A percentile compares a stretch with the other conserved stretches of the same genome.
Evolutionary conservation across 2,888 invertebrate species (phyloP).

Genomic region (Cecidostiba fungosa): DNA sequence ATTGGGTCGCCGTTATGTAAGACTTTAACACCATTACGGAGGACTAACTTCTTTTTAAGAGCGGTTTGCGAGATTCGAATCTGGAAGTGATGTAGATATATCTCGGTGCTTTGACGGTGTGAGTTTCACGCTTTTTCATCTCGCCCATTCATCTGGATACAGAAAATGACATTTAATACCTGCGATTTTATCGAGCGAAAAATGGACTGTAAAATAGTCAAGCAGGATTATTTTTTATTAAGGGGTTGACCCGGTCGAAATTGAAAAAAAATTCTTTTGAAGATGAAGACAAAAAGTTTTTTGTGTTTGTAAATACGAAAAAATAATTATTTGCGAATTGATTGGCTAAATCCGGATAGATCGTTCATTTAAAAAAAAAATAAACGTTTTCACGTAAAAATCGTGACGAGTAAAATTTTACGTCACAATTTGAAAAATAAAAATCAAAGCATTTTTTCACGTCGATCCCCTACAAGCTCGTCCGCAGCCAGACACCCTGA

Average conservation of each 20-base stretch:
- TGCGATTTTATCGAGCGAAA: not conserved
- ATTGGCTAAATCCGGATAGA: not conserved
- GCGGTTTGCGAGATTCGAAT: not conserved
- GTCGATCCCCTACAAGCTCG: too few species aligned
- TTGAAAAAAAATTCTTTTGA: too few species aligned
- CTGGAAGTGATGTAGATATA: not conserved
- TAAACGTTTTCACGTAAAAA: too few species aligned
- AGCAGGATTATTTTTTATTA: too few species aligned
- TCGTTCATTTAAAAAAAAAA: not conserved
- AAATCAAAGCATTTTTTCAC: not conserved
- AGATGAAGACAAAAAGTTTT: too few species aligned
- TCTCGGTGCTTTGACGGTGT: not conserved
- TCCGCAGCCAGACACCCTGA: too few species aligned
- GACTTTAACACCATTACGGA: constrained; percentile 10
- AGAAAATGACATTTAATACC: not conserved
- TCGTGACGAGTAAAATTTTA: too few species aligned
- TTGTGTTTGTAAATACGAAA: not conserved
- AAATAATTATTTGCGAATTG: not conserved
- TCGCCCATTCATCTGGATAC: not conserved
- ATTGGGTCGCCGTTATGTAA: not conserved
- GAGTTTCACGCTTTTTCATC: not conserved
- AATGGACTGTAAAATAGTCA: too few species aligned
- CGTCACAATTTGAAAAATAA: not conserved
- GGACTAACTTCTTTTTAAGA: constrained; percentile 17
- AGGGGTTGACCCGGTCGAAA: too few species aligned